Conservation (phyloP, 2,888 invertebrate genomes). For the Agonopterix alstromeriana region DNA sequence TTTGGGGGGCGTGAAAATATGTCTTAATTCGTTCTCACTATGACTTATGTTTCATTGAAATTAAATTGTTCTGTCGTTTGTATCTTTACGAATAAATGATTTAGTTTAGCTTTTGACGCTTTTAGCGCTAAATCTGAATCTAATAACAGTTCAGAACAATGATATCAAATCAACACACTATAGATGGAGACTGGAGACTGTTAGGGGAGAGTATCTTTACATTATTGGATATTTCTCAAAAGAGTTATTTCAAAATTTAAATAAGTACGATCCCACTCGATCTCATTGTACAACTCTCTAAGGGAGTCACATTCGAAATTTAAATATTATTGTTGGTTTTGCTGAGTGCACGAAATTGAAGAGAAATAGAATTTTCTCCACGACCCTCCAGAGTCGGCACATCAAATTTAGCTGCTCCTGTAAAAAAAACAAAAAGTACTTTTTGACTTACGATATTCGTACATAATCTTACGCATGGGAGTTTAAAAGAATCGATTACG, state of each 20-base stretch:
- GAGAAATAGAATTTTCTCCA: conserved; percentile 65
- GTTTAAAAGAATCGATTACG: conserved; percentile 42
- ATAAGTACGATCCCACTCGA: conserved; percentile 22
- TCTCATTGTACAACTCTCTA: conserved; percentile 33
- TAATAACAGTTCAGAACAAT: too few relatives aligned
- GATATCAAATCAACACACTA: too few relatives aligned
- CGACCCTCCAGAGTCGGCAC: conserved; percentile 44
- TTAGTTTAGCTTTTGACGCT: not conserved
- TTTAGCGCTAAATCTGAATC: too few relatives aligned
- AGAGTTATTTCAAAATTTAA: conserved; percentile 20
- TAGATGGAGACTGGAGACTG: too few relatives aligned
- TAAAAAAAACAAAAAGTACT: conserved; percentile 27
- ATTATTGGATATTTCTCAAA: not conserved
- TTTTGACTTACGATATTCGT: conserved; percentile 8
- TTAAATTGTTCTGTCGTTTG: conserved; percentile 40
- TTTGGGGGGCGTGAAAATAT: conserved; percentile 61
- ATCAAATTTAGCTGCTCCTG: conserved; percentile 44
- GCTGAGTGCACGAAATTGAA: conserved; percentile 71
- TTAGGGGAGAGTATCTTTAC: too few relatives aligned
- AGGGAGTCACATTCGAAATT: conserved; percentile 56
- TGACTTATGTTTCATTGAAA: conserved; percentile 67
- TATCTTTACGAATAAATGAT: conserved; percentile 35
- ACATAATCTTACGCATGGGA: conserved; percentile 14
- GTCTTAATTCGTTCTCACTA: conserved; percentile 70
- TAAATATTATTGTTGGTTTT: conserved; percentile 74